Conservation (phyloP, 2,888 invertebrate genomes). For the Corythucha ciliata region DNA sequence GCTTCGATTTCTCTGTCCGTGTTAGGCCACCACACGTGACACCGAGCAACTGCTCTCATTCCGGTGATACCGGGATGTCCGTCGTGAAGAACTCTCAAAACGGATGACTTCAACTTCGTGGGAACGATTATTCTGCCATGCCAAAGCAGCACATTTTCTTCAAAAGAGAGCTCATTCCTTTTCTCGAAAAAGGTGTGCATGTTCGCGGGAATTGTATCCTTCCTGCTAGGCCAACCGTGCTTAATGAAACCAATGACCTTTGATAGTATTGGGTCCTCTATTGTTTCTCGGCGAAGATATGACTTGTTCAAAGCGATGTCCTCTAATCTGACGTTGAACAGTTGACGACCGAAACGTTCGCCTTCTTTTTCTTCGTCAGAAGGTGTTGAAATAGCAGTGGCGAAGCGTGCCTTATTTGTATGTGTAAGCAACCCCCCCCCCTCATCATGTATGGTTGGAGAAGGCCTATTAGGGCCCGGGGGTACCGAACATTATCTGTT, state of each 20-base stretch:
- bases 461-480: no score
- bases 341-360: neutral
- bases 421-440: no score
- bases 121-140: slow-evolving; percentile 21
- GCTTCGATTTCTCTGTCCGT: slow-evolving; percentile 3
- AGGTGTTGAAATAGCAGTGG: no score
- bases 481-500: no score
- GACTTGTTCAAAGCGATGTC: neutral
- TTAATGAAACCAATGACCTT: neutral
- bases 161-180: neutral
- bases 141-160: slow-evolving; percentile 13
- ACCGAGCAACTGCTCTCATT: neutral
- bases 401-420: no score
- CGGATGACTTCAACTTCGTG: neutral
- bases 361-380: slow-evolving; percentile 1
- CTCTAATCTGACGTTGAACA: neutral
- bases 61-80: slow-evolving; percentile 30
- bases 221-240: neutral
- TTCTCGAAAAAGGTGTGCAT: slow-evolving; percentile 7
- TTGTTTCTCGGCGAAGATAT: neutral
- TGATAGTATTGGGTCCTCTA: neutral
- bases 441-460: no score
- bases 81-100: slow-evolving; percentile 18
- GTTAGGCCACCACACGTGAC: slow-evolving; percentile 11
- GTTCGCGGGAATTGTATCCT: no score